These are phyloP conservation scores for Nowickia ferox DNA, from an alignment of 2,888 invertebrate genomes.

Conservation along the genomic window DNA sequence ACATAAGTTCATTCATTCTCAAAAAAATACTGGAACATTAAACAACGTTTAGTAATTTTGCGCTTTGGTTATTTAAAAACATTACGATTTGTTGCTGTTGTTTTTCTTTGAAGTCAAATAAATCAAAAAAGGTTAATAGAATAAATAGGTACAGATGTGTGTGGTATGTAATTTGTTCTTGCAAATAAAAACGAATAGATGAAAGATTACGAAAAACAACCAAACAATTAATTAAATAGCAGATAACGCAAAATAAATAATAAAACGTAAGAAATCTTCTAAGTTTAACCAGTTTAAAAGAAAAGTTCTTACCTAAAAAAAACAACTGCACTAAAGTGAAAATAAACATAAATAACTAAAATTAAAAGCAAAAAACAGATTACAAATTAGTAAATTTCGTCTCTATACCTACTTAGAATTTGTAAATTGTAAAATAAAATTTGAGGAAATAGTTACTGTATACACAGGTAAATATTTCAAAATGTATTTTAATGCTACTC, in stretches of 20 bases:
- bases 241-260: constrained; percentile 18
- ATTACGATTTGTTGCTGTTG: constrained; percentile 45
- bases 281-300: neutral
- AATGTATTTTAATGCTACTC: neutral
- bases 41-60: constrained; percentile 33
- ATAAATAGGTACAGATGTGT: neutral
- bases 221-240: constrained; percentile 30
- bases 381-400: constrained; percentile 9
- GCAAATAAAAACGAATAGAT: constrained; percentile 6
- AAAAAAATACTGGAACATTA: constrained; percentile 55
- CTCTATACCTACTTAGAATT: constrained; percentile 23
- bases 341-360: constrained; percentile 20
- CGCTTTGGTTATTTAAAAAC: constrained; percentile 27
- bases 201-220: constrained; percentile 8
- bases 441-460: neutral
- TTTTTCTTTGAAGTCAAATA: constrained; percentile 20
- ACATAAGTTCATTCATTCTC: constrained; percentile 46
- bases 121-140: constrained; percentile 20
- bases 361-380: constrained; percentile 4
- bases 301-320: constrained; percentile 23
- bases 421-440: constrained; percentile 14
- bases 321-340: constrained; percentile 18
- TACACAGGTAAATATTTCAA: constrained; percentile 18
- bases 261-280: neutral
- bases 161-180: constrained; percentile 25